Evolutionary conservation across 2,888 invertebrate genomes (phyloP).

Genomic region (Tenthredo mesomela): DNA sequence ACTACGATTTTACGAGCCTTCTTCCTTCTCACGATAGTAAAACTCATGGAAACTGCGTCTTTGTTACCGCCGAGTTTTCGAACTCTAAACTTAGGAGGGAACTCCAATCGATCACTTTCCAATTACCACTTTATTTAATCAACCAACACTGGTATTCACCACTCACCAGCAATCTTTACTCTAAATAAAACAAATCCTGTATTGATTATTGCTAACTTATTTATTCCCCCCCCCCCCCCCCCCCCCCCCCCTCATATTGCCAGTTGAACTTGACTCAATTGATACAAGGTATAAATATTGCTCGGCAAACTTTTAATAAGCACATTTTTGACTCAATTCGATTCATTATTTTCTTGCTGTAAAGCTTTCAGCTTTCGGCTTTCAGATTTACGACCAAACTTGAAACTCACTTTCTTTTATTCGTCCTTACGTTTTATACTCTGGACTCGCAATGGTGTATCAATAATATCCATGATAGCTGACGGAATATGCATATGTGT

Average conservation of each 20-base stretch:
- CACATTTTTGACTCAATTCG: neutral
- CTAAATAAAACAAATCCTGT: neutral
- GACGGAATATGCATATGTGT: conserved; percentile 17
- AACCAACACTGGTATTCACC: neutral
- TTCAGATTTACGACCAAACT: neutral
- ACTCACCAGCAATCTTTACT: neutral
- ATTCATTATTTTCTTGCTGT: neutral
- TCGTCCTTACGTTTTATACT: neutral
- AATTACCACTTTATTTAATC: conserved; percentile 40
- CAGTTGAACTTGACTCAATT: neutral
- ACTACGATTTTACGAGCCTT: conserved; percentile 35
- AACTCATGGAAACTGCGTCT: conserved; percentile 7
- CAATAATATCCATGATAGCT: conserved; percentile 18
- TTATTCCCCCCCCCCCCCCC: neutral
- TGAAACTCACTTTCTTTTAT: neutral
- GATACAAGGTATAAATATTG: neutral
- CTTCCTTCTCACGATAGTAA: conserved; percentile 22
- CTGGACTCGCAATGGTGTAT: neutral
- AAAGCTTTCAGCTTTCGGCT: neutral
- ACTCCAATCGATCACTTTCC: conserved; percentile 21
- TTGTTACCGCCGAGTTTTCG: conserved; percentile 5
- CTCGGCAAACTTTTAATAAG: conserved; percentile 6
- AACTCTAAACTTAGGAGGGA: neutral
- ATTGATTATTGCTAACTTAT: neutral
- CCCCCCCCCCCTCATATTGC: too few species aligned